Evolutionary conservation across 2,888 invertebrate species (phyloP).

Genomic region (Polylopha cassiicola): DNA sequence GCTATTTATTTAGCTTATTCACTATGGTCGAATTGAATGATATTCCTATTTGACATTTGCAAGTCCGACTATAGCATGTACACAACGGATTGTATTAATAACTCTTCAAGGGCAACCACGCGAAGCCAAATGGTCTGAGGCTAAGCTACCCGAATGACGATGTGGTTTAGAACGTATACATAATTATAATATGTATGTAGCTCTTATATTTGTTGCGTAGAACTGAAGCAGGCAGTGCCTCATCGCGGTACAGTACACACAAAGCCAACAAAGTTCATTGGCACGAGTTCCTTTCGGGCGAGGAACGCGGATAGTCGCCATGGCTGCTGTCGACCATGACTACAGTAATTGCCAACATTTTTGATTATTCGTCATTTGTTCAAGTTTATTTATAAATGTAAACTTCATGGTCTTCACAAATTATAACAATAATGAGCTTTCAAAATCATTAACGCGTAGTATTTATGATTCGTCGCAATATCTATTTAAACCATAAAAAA

Average conservation of each 20-base stretch:
- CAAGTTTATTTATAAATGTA: too few species aligned
- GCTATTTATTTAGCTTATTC: conserved; percentile 13
- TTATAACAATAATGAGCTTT: too few species aligned
- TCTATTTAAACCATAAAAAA: too few species aligned
- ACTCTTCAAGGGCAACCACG: conserved; percentile 17
- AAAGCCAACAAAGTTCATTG: conserved; percentile 65
- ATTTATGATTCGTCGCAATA: too few species aligned
- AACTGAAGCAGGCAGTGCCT: conserved; percentile 46
- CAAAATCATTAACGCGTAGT: too few species aligned
- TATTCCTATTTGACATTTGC: conserved; percentile 19
- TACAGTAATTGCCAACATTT: conserved; percentile 43
- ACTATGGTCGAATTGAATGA: conserved; percentile 9
- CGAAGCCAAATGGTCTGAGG: conserved; percentile 16
- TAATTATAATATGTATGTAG: conserved; percentile 14
- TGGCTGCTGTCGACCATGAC: conserved; percentile 51
- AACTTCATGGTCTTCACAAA: too few species aligned
- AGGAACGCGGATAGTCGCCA: conserved; percentile 43
- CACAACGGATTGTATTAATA: conserved; percentile 20
- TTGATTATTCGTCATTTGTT: conserved; percentile 33
- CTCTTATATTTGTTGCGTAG: conserved; percentile 42
- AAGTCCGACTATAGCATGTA: conserved; percentile 15
- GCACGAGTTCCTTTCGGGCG: conserved; percentile 50
- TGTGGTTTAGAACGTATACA: conserved; percentile 9
- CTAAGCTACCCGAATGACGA: conserved; percentile 17
- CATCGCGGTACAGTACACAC: conserved; percentile 33